Percentiles rank a stretch among this genome's conserved stretches.
These are phyloP conservation scores for Eulemur mongoz DNA, from an alignment of 2,797 vertebrate species.

Conservation along the genomic window DNA sequence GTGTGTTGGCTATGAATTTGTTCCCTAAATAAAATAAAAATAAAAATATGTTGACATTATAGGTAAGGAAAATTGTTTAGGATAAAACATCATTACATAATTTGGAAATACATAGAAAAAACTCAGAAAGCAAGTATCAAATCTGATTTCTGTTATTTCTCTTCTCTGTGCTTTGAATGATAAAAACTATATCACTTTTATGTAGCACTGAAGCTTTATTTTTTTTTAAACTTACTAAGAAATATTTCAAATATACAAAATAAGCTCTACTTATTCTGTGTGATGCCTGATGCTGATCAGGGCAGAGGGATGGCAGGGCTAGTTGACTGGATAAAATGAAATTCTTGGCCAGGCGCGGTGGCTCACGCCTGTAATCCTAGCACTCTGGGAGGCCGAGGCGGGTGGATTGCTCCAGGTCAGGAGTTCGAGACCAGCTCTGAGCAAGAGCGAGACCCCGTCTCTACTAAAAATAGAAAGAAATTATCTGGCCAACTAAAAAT, in stretches of 20 bases:
- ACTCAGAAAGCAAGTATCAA: neutral
- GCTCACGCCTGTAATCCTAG: too few relatives aligned
- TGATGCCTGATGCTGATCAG: neutral
- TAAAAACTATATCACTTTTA: neutral
- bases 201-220: neutral
- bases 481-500: too few relatives aligned
- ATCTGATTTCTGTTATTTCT: conserved; percentile 21
- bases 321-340: neutral
- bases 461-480: too few relatives aligned
- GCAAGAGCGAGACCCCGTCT: too few relatives aligned
- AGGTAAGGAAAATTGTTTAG: conserved; percentile 22
- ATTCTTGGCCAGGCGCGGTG: too few relatives aligned
- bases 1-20: neutral
- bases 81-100: neutral
- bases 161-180: neutral
- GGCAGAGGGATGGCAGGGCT: neutral
- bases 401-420: too few relatives aligned
- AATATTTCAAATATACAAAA: conserved; percentile 27
- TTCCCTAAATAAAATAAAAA: conserved; percentile 30
- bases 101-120: conserved; percentile 19
- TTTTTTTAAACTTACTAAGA: conserved; percentile 14
- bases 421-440: too few relatives aligned
- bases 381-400: too few relatives aligned
- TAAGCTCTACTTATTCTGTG: neutral
- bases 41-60: neutral